phyloP scores from a whole-genome alignment of 1,140 invertebrate genomes.

The Stegodyphus mimosarum region DNA sequence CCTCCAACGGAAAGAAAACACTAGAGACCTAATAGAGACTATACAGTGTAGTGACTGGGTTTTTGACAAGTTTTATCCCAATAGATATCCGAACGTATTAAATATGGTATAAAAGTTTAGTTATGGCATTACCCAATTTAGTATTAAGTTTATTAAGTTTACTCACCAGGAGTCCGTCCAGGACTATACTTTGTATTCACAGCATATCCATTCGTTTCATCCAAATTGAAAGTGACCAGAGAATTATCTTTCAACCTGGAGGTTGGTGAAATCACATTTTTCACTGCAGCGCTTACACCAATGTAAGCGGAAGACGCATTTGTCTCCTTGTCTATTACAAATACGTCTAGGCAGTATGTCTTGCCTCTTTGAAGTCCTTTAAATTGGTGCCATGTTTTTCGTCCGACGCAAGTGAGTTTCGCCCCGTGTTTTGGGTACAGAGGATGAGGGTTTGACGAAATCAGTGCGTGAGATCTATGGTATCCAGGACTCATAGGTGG shows the following conservation, averaged over 20 bases:
- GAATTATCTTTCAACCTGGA: conserved; percentile 28
- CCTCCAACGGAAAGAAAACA: too few relatives aligned
- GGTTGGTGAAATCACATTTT: background rate
- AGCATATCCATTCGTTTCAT: conserved; percentile 27
- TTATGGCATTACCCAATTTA: too few relatives aligned
- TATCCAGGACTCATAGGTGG: conserved; percentile 51
- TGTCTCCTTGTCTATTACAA: conserved; percentile 64
- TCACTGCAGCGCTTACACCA: conserved; percentile 63
- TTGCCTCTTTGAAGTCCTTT: conserved; percentile 63
- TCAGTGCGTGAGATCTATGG: background rate
- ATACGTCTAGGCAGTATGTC: conserved; percentile 67
- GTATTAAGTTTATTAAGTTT: background rate
- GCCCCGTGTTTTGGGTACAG: conserved; percentile 45
- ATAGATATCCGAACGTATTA: too few relatives aligned
- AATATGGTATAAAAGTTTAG: too few relatives aligned
- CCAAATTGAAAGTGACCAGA: conserved; percentile 35
- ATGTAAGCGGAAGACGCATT: conserved; percentile 65
- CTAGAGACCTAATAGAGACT: too few relatives aligned
- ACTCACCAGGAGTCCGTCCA: conserved; percentile 19
- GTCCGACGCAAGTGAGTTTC: conserved; percentile 63
- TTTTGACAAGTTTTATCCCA: too few relatives aligned
- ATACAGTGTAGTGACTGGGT: too few relatives aligned
- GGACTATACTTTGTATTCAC: conserved; percentile 29
- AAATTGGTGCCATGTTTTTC: conserved; percentile 65
- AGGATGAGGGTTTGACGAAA: background rate